Conservation (phyloP, 2,113 vertebrate genomes). For the Peromyscus californicus region DNA sequence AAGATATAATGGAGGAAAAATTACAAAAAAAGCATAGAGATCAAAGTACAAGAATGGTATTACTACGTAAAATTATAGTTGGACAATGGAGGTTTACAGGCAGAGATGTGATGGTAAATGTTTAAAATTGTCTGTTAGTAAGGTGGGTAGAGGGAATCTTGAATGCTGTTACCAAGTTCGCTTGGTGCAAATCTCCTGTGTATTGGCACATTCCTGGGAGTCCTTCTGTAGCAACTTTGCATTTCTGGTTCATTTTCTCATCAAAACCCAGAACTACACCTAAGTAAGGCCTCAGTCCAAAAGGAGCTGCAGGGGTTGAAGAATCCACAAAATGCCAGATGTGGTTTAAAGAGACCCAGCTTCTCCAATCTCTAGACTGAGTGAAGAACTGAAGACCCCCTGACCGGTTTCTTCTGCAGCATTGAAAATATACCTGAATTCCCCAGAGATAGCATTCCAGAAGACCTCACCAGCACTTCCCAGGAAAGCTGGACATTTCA, state of each 20-base stretch:
- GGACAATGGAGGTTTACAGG: background rate
- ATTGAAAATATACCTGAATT: background rate
- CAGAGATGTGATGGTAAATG: background rate
- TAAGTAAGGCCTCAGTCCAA: background rate
- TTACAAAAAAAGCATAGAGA: background rate
- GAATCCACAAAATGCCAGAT: background rate
- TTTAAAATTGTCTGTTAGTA: background rate
- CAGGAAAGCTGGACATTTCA: background rate
- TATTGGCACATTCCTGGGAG: background rate
- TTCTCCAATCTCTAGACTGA: background rate
- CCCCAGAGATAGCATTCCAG: background rate
- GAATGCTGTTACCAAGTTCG: background rate
- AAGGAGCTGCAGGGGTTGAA: background rate
- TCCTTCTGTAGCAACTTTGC: background rate
- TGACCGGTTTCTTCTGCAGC: background rate
- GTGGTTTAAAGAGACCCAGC: too few species aligned
- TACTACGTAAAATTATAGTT: background rate
- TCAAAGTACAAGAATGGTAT: background rate
- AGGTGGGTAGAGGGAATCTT: rapidly evolving
- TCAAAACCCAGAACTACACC: background rate
- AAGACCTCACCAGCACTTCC: background rate
- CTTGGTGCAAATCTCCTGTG: background rate
- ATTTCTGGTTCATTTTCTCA: background rate
- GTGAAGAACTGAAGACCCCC: background rate
- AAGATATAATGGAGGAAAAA: background rate